Evolutionary conservation across 2,113 vertebrate species (phyloP).

Genomic region (Pseudorectes ferrugineus): DNA sequence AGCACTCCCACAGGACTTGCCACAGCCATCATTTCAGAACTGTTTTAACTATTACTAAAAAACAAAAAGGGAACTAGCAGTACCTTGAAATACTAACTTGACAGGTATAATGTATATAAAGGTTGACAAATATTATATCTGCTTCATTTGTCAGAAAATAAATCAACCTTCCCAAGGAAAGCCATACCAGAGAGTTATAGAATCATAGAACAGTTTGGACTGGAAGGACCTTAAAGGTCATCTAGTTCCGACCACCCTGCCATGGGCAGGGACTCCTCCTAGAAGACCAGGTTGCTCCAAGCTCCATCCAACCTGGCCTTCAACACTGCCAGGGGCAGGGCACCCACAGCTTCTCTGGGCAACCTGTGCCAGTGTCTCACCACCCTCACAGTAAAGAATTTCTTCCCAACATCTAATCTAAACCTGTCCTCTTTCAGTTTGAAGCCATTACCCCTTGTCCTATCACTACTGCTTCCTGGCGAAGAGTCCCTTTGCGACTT

Average conservation of each 20-base stretch:
- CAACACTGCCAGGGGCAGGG: neutral
- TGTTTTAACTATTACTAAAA: neutral
- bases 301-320: neutral
- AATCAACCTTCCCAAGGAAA: neutral
- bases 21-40: neutral
- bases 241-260: neutral
- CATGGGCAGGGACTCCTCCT: neutral
- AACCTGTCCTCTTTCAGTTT: neutral
- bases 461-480: neutral
- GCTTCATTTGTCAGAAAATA: neutral
- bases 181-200: neutral
- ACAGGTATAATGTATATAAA: neutral
- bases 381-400: neutral
- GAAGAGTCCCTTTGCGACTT: accelerated
- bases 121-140: neutral
- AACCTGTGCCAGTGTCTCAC: neutral
- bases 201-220: neutral
- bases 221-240: neutral
- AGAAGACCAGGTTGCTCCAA: neutral
- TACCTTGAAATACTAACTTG: neutral
- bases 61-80: neutral
- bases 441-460: neutral
- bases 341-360: neutral
- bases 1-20: neutral
- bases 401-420: neutral